Evolutionary conservation across 2,797 vertebrate genomes (phyloP), one percentile per base, ranked within the genome.

Genomic region (Rhabdophis nuchalis): DNA sequence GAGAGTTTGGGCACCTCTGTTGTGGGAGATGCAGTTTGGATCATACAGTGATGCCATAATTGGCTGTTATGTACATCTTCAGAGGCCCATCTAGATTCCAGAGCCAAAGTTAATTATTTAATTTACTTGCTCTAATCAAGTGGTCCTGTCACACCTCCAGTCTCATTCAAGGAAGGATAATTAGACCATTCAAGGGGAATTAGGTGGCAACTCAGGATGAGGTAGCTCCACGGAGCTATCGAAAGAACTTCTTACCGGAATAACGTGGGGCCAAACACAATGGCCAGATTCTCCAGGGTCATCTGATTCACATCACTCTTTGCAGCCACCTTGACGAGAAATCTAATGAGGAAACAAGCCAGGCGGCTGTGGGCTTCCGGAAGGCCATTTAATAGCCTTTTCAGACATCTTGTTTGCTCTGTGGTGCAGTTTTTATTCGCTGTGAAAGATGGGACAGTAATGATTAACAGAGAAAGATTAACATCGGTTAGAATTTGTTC

Each of bases 251-350:
- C 98, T 97, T 96, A 98, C 98, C 95, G 97, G 95, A 98, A 98
- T 91, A 98, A 95, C 90, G 97, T 97, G 72, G 98, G 98, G 89
- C 98, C 98, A 94, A 98, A 98, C 90, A 98, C 96, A 46, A 97
- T 94, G 20, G 98, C 97, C 85, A 98, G 96, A 93, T 98, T 98
- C 96, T 98, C 97, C 93, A 98, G 89, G 57, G 98, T 97, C 98
- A 98, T 98, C 90, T 97, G 97, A 96, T 98, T 98, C 89, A 95
- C 97, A 14, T 97, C 96, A 93, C 97, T 98, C 91, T 97, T 91
- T 32, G 95, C 93, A 1, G 98, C 97, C 90, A 98, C 97, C 94
- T 96, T 97, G 85, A 95, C 95, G 89, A 99, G 95, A 95, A 98
- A 98, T 95, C 96, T 96, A 96, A 96, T 95, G 60, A 98, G 96